These are phyloP conservation scores for Dicentrarchus labrax DNA, from an alignment of 2,113 vertebrate species.

Conservation along the genomic window DNA sequence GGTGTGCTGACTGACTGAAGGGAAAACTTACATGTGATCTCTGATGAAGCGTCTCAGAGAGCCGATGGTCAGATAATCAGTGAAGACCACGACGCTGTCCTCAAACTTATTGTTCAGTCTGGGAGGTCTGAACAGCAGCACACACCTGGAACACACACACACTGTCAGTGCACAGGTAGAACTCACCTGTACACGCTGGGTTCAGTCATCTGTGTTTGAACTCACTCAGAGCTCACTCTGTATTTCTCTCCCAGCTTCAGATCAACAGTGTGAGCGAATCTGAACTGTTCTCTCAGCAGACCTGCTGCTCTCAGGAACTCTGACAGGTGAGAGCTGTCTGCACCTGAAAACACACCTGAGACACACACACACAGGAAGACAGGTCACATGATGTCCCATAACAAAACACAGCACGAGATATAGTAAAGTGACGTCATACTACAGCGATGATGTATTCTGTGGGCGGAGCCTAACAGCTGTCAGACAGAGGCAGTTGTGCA, in stretches of 20 bases:
- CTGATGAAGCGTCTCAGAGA: slow-evolving; percentile 83
- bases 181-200: too few relatives aligned
- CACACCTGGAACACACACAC: slow-evolving; percentile 60
- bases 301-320: slow-evolving; percentile 81
- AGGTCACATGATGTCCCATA: neutral
- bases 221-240: slow-evolving; percentile 73
- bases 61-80: slow-evolving; percentile 61
- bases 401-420: neutral
- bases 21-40: slow-evolving; percentile 79
- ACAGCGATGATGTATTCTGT: too few relatives aligned
- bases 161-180: neutral
- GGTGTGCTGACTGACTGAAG: neutral
- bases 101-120: slow-evolving; percentile 80
- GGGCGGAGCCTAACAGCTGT: too few relatives aligned
- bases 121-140: slow-evolving; percentile 83
- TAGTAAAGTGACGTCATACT: neutral
- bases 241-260: slow-evolving; percentile 59
- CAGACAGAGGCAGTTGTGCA: too few relatives aligned
- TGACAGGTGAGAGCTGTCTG: slow-evolving; percentile 52
- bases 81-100: slow-evolving; percentile 69
- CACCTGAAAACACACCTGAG: slow-evolving; percentile 81
- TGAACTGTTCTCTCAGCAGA: slow-evolving; percentile 81
- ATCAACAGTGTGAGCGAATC: slow-evolving; percentile 77
- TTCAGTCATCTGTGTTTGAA: neutral
- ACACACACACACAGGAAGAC: slow-evolving; percentile 41